Conservation (phyloP, 2,113 vertebrate species). For the Clarias macrocephalus region DNA sequence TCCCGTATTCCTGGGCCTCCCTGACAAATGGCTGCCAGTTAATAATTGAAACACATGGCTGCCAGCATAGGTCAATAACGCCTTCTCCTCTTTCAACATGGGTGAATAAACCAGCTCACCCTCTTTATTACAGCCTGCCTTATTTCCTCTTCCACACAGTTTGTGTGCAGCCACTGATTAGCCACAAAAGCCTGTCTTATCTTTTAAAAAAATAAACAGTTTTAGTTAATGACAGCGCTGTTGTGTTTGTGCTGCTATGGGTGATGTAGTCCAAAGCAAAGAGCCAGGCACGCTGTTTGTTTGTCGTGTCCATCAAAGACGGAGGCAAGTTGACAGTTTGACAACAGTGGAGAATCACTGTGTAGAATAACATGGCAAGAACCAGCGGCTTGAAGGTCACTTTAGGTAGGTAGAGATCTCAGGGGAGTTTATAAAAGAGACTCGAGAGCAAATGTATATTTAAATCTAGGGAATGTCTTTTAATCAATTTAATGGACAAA, state of each 20-base stretch:
- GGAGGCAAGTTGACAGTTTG: conserved; percentile 63
- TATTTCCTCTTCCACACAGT: conserved; percentile 81
- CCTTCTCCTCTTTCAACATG: conserved; percentile 86
- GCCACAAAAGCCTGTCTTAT: conserved; percentile 90
- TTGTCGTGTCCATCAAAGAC: conserved; percentile 67
- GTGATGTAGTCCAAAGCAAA: conserved; percentile 72
- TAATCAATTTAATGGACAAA: background rate
- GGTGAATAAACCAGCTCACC: conserved; percentile 91
- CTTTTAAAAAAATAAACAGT: conserved; percentile 86
- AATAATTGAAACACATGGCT: conserved; percentile 99
- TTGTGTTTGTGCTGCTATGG: conserved; percentile 69
- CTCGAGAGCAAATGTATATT: background rate
- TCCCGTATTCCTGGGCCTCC: conserved; percentile 83
- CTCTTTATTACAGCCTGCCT: conserved; percentile 73
- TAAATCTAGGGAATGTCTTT: background rate
- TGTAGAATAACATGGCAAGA: conserved; percentile 13
- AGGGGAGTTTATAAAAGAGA: background rate
- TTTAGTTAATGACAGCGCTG: conserved; percentile 73
- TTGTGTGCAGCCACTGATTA: conserved; percentile 90
- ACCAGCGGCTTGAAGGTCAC: conserved; percentile 46
- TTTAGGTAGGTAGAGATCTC: background rate
- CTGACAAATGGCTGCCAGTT: conserved; percentile 98
- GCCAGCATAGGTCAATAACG: conserved; percentile 99
- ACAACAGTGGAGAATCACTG: conserved; percentile 48
- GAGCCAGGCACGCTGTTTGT: conserved; percentile 66